Percentiles rank a stretch among this genome's conserved stretches.
Conservation (phyloP, 2,888 invertebrate species). For the Noctua comes region DNA sequence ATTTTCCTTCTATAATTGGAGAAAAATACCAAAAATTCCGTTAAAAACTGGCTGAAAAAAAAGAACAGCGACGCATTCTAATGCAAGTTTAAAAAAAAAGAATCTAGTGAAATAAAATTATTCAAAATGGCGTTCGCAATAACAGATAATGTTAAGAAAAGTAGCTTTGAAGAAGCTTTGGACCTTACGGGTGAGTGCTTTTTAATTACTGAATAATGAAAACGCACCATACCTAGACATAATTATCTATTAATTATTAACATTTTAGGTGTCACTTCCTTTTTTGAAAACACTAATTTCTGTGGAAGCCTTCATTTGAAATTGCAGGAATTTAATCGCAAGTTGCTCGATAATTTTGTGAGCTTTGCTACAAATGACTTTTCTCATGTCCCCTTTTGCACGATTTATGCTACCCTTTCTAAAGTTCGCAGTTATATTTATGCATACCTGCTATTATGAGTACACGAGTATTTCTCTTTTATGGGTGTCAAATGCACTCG, state of each 20-base stretch:
- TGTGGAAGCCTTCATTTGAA: background rate
- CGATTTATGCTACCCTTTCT: too few relatives aligned
- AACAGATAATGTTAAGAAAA: constrained; percentile 43
- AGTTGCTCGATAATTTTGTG: background rate
- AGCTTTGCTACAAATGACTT: background rate
- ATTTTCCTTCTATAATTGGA: too few relatives aligned
- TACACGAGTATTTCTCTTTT: background rate
- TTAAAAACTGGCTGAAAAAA: background rate
- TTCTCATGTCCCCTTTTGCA: background rate
- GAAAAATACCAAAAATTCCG: background rate
- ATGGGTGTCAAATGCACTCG: background rate
- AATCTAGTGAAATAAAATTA: background rate
- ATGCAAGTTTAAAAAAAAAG: constrained; percentile 1
- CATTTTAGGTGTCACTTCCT: background rate
- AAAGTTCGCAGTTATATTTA: background rate
- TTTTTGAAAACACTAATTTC: background rate
- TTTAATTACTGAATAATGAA: background rate
- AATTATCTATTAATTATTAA: too few relatives aligned
- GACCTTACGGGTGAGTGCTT: constrained; percentile 52
- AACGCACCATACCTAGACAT: background rate
- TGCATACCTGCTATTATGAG: background rate
- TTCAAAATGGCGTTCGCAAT: constrained; percentile 44
- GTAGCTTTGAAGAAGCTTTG: constrained; percentile 55
- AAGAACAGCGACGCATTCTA: background rate
- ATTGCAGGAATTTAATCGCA: background rate